Conservation (phyloP, 2,888 invertebrate species). For the Deilephila elpenor region DNA sequence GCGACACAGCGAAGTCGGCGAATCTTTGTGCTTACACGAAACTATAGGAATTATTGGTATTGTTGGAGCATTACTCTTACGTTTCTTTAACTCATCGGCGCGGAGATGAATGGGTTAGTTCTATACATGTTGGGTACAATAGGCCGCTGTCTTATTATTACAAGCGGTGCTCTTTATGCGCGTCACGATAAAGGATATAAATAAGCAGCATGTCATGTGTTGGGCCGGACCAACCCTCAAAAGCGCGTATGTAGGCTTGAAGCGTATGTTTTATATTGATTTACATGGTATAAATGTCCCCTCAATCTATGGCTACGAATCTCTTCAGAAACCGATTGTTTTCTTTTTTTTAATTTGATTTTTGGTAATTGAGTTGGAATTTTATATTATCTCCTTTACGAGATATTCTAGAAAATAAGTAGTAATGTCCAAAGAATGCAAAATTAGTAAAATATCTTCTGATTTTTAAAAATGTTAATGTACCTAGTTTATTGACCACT, state of each 20-base stretch:
- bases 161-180: constrained; percentile 67
- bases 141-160: constrained; percentile 70
- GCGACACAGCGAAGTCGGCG: constrained; percentile 40
- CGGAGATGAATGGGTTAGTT: constrained; percentile 65
- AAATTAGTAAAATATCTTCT: too few species aligned
- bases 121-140: constrained; percentile 65
- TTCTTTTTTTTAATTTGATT: too few species aligned
- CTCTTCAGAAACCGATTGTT: too few species aligned
- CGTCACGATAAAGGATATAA: constrained; percentile 69
- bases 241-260: not conserved
- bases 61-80: constrained; percentile 64
- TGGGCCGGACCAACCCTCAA: constrained; percentile 31
- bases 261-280: not conserved
- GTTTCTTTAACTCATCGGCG: constrained; percentile 61
- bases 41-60: constrained; percentile 60
- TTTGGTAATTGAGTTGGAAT: too few species aligned
- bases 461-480: too few species aligned
- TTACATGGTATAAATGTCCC: not conserved
- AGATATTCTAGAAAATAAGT: too few species aligned
- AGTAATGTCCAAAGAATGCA: too few species aligned
- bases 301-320: too few species aligned
- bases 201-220: constrained; percentile 71
- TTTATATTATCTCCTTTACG: too few species aligned
- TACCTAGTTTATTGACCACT: too few species aligned
- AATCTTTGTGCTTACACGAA: constrained; percentile 43